phyloP scores from a whole-genome alignment of 2,797 vertebrate species.

The Capromys pilorides region DNA sequence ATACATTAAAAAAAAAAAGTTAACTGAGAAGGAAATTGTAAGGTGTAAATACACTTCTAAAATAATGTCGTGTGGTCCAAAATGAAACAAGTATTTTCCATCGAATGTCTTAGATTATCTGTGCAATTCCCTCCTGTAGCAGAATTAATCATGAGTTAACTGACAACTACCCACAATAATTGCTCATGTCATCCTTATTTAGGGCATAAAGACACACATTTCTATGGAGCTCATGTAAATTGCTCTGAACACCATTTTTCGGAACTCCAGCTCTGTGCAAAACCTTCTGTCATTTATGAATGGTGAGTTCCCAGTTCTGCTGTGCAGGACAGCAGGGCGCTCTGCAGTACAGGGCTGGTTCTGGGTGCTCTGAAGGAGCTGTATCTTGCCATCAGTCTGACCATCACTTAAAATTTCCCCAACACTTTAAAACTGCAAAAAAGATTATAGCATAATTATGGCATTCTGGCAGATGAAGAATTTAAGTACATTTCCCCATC shows the following conservation, averaged over 20 bases:
- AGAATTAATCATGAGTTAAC: conserved; percentile 24
- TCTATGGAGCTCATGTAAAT: neutral
- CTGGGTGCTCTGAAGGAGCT: neutral
- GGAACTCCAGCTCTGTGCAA: neutral
- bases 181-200: conserved; percentile 22
- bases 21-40: neutral
- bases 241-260: conserved; percentile 12
- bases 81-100: conserved; percentile 42
- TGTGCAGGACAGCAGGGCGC: neutral
- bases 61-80: neutral
- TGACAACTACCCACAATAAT: neutral
- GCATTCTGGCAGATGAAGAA: conserved; percentile 29
- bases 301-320: neutral
- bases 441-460: conserved; percentile 34
- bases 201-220: neutral
- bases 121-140: neutral
- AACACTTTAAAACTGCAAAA: conserved; percentile 43
- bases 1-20: neutral
- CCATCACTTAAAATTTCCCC: neutral
- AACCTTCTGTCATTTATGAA: neutral
- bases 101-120: neutral
- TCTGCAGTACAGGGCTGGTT: neutral
- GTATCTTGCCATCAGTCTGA: neutral
- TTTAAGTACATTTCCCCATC: conserved; percentile 42
- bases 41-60: neutral